Base-by-base conservation (phyloP, 2,113 vertebrate genomes). In the Cyprinodon tularosa region DNA sequence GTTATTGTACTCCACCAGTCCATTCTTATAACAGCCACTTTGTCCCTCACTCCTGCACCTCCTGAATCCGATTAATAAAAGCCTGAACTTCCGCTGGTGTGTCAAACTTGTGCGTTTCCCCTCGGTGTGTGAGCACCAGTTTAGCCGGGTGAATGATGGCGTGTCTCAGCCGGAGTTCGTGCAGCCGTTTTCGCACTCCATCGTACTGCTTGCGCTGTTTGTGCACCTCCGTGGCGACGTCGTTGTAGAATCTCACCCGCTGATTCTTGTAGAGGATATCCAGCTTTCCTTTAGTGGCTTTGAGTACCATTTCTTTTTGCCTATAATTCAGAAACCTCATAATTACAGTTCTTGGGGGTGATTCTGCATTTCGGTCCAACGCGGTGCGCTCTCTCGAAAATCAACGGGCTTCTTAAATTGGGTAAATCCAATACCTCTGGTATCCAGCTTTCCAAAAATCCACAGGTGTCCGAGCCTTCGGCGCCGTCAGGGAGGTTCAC, bases 261-360 rank as follows among this genome's bases (percentile, higher is more conserved):
- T 22, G 8, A 17, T 59, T 59, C 12, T 69, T 69, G 38, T 69
- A 69, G 4, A 69, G 20, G 11, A 69, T 14, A n/a, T 69, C 50
- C 17, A 40, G 57, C 50, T 69, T 69, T 5, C 11, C 2, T 38
- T 0, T 69, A 20, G 68, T 38, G 0, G 50, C 50, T 3, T 17
- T 59, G 0, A 59, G 3, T 1, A 59, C 65, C 1, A 7, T 4
- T 38, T 8, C 40, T 14, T 59, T 61, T 15, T 72, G 60, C 40
- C 57, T 42, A 8, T 61, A 44, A n/a, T 61, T 61, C 5, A 29
- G 12, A 4, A 71, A 61, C 12, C 11, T 44, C 68, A 45, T 62
- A 2, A 68, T 68, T 2, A 68, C 1, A 39, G 36, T 68, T 68
- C n/a, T 71, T n/a, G 17, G 53, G 1, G 38, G 20, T 0, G 17